Evolutionary conservation across 1,140 invertebrate genomes (phyloP).

Genomic region (Metaphire vulgaris): DNA sequence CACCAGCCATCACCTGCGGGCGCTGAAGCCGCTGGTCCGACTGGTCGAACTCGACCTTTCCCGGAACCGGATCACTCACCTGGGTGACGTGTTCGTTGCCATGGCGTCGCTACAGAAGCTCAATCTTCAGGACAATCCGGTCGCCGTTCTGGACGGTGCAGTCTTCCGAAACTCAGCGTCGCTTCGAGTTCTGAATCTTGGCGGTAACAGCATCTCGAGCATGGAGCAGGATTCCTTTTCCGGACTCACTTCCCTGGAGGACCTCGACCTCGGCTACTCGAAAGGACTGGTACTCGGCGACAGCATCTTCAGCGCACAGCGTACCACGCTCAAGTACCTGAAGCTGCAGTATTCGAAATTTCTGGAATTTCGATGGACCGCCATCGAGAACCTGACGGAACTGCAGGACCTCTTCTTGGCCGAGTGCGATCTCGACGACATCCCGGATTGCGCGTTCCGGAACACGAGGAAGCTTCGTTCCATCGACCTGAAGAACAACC

Average conservation of each 20-base stretch:
- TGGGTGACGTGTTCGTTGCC: not conserved
- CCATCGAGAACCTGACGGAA: not conserved
- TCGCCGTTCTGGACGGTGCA: not conserved
- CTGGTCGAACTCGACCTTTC: not conserved
- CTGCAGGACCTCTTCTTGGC: not conserved
- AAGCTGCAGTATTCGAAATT: not conserved
- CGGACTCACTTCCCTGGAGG: not conserved
- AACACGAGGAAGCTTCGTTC: not conserved
- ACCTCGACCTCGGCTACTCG: not conserved
- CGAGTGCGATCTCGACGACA: not conserved
- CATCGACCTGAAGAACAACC: conserved; percentile 7
- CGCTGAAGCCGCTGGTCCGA: not conserved
- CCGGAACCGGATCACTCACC: not conserved
- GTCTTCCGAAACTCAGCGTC: not conserved
- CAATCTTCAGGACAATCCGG: not conserved
- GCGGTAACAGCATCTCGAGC: not conserved
- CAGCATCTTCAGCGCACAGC: not conserved
- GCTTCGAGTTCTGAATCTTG: not conserved
- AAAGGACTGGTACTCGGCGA: not conserved
- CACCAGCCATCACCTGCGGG: not conserved
- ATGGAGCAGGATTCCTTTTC: not conserved
- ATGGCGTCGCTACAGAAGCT: not conserved
- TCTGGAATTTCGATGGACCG: not conserved
- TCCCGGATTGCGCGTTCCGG: not conserved
- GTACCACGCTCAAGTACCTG: not conserved